Percentiles rank a stretch among this genome's conserved stretches.
phyloP scores from a whole-genome alignment of 2,888 invertebrate genomes.

The Amphipoea lucens region DNA sequence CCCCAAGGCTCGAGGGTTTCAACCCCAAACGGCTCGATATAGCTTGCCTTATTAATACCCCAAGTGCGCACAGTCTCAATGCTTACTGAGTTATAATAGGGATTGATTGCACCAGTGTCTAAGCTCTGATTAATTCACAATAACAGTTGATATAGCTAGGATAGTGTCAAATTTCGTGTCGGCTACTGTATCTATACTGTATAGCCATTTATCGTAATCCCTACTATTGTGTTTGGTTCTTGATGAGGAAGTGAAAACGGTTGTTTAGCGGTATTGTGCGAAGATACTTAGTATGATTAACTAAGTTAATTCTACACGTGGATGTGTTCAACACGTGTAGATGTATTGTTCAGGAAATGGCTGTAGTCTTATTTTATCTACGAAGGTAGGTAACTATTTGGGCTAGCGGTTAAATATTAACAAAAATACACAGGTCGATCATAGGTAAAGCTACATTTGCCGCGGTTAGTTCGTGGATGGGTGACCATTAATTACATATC shows the following conservation, averaged over 20 bases:
- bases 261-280: conserved; percentile 6
- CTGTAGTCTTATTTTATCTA: not conserved
- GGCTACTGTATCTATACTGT: conserved; percentile 32
- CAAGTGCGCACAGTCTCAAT: not conserved
- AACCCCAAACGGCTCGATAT: too few relatives aligned
- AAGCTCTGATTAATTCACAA: conserved; percentile 51
- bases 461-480: not conserved
- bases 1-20: too few relatives aligned
- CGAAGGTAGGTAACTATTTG: not conserved
- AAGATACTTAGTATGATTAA: not conserved
- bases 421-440: not conserved
- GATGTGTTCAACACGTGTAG: not conserved
- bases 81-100: conserved; percentile 43
- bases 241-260: conserved; percentile 34
- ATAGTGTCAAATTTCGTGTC: conserved; percentile 41
- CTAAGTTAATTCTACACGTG: not conserved
- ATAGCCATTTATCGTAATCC: conserved; percentile 42
- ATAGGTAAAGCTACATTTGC: not conserved
- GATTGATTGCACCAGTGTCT: conserved; percentile 51
- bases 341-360: not conserved
- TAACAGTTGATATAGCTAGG: conserved; percentile 39
- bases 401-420: not conserved
- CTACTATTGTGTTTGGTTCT: conserved; percentile 39
- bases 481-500: not conserved
- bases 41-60: conserved; percentile 36